Base-by-base conservation (phyloP, 2,797 vertebrate genomes). In the Gallinago nigripennis region DNA sequence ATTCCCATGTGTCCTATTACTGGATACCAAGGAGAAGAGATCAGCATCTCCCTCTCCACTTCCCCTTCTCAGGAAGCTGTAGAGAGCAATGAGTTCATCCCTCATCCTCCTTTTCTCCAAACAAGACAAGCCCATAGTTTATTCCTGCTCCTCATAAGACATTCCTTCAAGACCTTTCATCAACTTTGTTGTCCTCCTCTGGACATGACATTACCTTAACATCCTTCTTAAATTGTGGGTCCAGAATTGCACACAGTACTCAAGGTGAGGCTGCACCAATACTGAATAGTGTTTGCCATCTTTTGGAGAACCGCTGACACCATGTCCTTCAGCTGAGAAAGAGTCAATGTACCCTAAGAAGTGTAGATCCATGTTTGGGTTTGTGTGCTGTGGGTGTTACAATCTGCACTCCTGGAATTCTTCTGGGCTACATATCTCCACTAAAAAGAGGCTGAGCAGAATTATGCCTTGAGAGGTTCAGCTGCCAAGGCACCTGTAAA, bases 371-470 rank as follows among this genome's bases (percentile, higher is more conserved):
- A 53, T 4, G 3, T 66, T 43, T 61, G 28, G 18, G 15, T 12
- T 24, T 71, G 58, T 53, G 30, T 25, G 18, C 13, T 54, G 11
- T 41, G 41, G 15, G 25, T 54, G 25, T 70, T 53, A 20, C 6
- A 50, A 48, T 30, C 5, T 41, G 30, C 25, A 31, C 17, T 28
- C 61, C 24, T 33, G 2, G 48, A 43, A 58, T 43, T 39, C 33
- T 61, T 54, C 23, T 0, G 1, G n/a, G 4, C 9, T 35, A 24
- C 13, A 18, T n/a, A 31, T 12, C 15, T 43, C 6, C 33, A 61
- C 28, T 54, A 27, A 50, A 77, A 53, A 54, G 19, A 70, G 8
- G 6, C 23, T 53, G 15, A 33, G 19, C 11, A 71, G 48, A 73
- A 14, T 41, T 79, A 25, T 2, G 0, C 8, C 17, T 65, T 72